Conservation (phyloP, 2,113 vertebrate species). For the Petrocephalus microphthalmus region DNA sequence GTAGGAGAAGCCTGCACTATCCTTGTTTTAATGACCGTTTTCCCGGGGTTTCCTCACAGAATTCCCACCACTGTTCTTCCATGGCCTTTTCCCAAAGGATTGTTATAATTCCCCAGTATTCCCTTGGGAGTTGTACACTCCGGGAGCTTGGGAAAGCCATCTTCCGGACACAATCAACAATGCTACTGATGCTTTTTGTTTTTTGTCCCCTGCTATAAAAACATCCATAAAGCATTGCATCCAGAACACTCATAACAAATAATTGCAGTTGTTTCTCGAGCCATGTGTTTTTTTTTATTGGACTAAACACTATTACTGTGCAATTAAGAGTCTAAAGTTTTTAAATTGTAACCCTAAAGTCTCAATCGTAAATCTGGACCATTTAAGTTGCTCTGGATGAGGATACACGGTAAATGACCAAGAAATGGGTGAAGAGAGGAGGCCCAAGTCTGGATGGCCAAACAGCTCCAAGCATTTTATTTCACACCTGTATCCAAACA, state of each 20-base stretch:
- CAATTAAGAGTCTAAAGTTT: background rate
- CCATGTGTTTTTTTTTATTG: background rate
- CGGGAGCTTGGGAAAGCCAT: conserved; percentile 61
- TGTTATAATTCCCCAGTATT: conserved; percentile 48
- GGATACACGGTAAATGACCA: background rate
- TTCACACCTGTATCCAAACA: background rate
- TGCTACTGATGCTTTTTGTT: background rate
- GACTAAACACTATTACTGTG: background rate
- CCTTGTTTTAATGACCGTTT: conserved; percentile 24
- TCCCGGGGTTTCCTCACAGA: conserved; percentile 38
- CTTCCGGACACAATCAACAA: conserved; percentile 46
- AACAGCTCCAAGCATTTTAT: background rate
- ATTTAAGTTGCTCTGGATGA: background rate
- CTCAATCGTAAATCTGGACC: background rate
- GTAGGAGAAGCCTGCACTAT: background rate
- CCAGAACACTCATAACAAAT: background rate
- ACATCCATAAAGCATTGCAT: background rate
- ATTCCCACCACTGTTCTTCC: conserved; percentile 45
- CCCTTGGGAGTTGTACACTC: conserved; percentile 43
- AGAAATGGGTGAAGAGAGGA: background rate
- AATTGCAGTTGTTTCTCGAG: background rate
- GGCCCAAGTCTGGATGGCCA: background rate
- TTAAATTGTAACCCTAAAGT: background rate
- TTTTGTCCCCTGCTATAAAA: background rate
- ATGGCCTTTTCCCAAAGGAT: conserved; percentile 36